Base-by-base conservation (phyloP, 1,140 invertebrate genomes). In the Drosophila eugracilis region DNA sequence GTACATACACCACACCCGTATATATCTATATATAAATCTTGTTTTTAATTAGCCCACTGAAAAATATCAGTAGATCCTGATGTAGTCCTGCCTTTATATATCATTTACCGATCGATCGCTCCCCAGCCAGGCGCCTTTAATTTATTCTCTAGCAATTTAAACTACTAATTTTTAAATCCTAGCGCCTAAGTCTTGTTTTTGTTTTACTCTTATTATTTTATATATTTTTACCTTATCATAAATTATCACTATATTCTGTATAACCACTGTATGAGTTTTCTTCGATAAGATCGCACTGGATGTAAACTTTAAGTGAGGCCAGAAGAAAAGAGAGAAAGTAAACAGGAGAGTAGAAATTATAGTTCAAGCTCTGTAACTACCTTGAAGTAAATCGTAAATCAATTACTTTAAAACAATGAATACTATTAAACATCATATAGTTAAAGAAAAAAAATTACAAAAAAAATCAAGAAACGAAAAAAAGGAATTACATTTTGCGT, bases 61-160 rank as follows among this genome's bases (percentile, higher is more conserved):
- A 53, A 24, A n/a, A n/a, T n/a, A n/a, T 65, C 65, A 65, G 60
- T 66, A 62, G 60, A 69, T 42, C 37, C 65, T 63, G 60, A 50
- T 69, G 30, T 48, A 67, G 65, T 42, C 65, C 59, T 65, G 48
- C 60, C 47, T 57, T 53, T 50, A 50, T 57, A 57, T 19, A 63
- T 65, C 41, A 49, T 36, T 47, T 49, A 58, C 19, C 50, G 37
- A 65, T 26, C 50, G 37, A 65, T 26, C 47, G 28, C 24, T 26
- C 36, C 37, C 28, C 42, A 34, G 57, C 45, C 24, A 73, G 48
- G 58, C 75, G 28, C 48, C 59, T 62, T 59, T 85, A 62, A 85
- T 85, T 88, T 85, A 85, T 85, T 85, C 59, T 88, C 47, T 88
- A 84, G 80, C 45, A 52, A 72, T 84, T 55, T 72, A 75, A 80